Percentiles rank a stretch among this genome's conserved stretches.
These are phyloP conservation scores for Drosophila nr. perissopoda DNA, from an alignment of 2,888 invertebrate genomes.

Conservation along the genomic window DNA sequence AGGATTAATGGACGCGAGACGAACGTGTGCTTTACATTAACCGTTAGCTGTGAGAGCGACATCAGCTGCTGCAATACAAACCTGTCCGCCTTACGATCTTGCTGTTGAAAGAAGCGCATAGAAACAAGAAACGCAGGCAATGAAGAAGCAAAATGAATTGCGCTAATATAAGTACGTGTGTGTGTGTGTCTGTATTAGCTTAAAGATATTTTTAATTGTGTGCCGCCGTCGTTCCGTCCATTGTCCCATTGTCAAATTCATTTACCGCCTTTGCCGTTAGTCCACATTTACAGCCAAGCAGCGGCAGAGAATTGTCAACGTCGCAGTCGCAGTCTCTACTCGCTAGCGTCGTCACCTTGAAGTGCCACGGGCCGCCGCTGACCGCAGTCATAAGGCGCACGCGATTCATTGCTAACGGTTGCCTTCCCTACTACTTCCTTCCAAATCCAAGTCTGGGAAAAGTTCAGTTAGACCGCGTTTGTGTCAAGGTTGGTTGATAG, in stretches of 20 bases:
- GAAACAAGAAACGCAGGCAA: constrained; percentile 34
- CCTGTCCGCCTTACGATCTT: constrained; percentile 10
- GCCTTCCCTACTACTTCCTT: constrained; percentile 16
- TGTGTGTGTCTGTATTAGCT: constrained; percentile 61
- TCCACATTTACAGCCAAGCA: constrained; percentile 49
- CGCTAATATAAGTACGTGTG: constrained; percentile 23
- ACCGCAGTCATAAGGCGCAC: constrained; percentile 56
- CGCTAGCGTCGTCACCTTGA: constrained; percentile 52
- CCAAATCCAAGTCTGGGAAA: constrained; percentile 30
- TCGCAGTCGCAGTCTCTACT: constrained; percentile 13
- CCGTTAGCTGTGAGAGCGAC: constrained; percentile 16
- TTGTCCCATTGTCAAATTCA: constrained; percentile 53
- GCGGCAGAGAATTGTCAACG: constrained; percentile 37
- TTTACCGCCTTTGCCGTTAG: constrained; percentile 47
- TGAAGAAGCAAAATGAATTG: constrained; percentile 45
- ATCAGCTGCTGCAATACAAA: constrained; percentile 6
- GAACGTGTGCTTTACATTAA: constrained; percentile 1
- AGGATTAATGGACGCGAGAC: constrained; percentile 21
- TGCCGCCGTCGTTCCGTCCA: constrained; percentile 24
- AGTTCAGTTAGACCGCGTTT: constrained; percentile 8
- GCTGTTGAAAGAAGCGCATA: constrained; percentile 12
- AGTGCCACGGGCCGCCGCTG: constrained; percentile 44
- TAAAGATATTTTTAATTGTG: constrained; percentile 75
- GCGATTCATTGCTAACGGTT: constrained; percentile 43
- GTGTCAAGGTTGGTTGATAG: constrained; percentile 47